Evolutionary conservation across 2,888 invertebrate genomes (phyloP), one percentile per base, ranked within the genome.

Genomic region (Pseudoips prasinana): DNA sequence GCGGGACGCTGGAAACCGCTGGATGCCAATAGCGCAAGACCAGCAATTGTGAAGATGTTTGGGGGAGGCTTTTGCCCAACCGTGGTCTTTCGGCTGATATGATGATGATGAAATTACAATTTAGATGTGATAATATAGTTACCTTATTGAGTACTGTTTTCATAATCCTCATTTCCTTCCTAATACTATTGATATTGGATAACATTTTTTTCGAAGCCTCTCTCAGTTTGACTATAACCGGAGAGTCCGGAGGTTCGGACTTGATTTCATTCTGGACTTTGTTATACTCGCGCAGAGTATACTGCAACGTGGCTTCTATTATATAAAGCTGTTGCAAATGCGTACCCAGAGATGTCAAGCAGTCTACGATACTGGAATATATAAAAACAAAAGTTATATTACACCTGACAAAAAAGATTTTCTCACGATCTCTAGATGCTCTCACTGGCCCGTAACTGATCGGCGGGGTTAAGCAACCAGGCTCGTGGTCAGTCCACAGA

Each of bases 261-360:
- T 83, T 78, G 8, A 79, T 56, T 67, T 78, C 66, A 33, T 73
- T 64, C 25, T 73, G 67, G 11, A 75, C 48, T 31, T 56, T 72
- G 11, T 57, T 64, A 36, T 77, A 75, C 48, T 89, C 84, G 4
- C 89, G 77, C 19, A 85, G 64, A n/a, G 90, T 73, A 53, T 90
- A 92, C 27, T 83, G 81, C 28, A 92, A 59, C 19, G 90, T 89
- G 1, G 91, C 85, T 58, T 91, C 90, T 68, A 92, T 82, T 24
- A 91, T 78, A 39, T 87, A 87, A 22, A 91, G 58, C 61, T 92
- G 92, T 58, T 91, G 90, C 7, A 92, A 71, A 25, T 90, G 87
- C 11, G 88, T 87, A 20, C 91, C 85, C 27, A 92, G 53, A 10
- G 89, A 71, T 20, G 84, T 75, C 33, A 91, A 72, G 34, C 90